Evolutionary conservation across 2,113 vertebrate species (phyloP).

Genomic region (Orycteropus afer): DNA sequence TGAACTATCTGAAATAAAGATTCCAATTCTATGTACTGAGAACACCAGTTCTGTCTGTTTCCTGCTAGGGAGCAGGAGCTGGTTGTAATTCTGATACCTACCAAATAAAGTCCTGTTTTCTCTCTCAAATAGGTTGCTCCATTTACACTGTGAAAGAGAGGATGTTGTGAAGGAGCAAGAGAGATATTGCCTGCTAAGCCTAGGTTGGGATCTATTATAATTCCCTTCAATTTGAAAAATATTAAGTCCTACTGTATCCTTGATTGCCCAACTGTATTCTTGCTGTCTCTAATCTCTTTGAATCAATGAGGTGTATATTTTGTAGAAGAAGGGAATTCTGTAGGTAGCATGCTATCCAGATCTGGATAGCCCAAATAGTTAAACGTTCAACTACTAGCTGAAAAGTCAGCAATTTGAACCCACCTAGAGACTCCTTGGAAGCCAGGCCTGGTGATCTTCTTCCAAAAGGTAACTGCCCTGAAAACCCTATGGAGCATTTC

Average conservation of each 20-base stretch:
- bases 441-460: not conserved
- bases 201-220: not conserved
- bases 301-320: not conserved
- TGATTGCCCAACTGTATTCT: not conserved
- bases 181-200: not conserved
- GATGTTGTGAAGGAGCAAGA: conserved; percentile 11
- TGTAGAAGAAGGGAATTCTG: not conserved
- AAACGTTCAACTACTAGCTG: not conserved
- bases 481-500: not conserved
- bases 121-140: not conserved
- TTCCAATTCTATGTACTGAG: not conserved
- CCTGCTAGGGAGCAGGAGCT: not conserved
- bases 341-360: not conserved
- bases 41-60: not conserved
- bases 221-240: conserved; percentile 46
- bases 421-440: not conserved
- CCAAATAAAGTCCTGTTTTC: not conserved
- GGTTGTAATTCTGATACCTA: not conserved
- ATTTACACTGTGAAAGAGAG: not conserved
- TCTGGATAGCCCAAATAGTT: not conserved
- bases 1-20: conserved; percentile 28
- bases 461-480: not conserved
- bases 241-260: not conserved
- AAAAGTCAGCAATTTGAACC: not conserved
- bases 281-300: conserved; percentile 9